Base-by-base conservation (phyloP, 2,888 invertebrate genomes). In the Cantharis lateralis region DNA sequence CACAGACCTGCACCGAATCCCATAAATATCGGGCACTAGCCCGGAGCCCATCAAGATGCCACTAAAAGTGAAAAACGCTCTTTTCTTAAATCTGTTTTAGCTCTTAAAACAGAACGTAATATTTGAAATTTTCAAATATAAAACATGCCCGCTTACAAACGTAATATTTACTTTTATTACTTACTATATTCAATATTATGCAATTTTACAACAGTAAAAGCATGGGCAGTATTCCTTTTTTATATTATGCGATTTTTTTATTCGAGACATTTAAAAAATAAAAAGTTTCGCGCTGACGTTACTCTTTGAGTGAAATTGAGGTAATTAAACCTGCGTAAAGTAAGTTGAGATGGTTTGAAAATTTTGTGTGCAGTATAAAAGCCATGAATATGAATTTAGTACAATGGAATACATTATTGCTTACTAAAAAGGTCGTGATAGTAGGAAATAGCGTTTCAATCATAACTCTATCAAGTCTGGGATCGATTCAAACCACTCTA, bases 21-120 rank as follows among this genome's bases (percentile, higher is more conserved):
- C 82, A 84, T 84, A 84, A 85, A 85, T 85, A 85, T 83, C 81
- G 82, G 80, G 79, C 81, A 76, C 80, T 83, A 82, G 82, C 80
- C 82, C 78, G 73, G 82, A 82, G 82, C 77, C 83, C 78, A 79
- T 80, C 82, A 80, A 78, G 80, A 80, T 78, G 77, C 79, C 79
- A 82, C 79, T 79, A 82, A 82, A 80, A 80, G 78, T 80, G 81
- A 81, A 81, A 82, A 82, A 81, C 79, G 81, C 79, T 75, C 75
- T 68, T 78, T 78, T 76, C 78, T 79, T 78, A 78, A 78, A 78
- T 78, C 78, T 76, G 76, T 76, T 78, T 73, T 74, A 73, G 66
- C 76, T 73, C 78, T 76, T 76, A 74, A 72, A 78, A 78, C 76
- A 78, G 72, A 78, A 78, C 78, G 78, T 76, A 78, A 78, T 78